Base-by-base conservation (phyloP, 2,888 invertebrate species). In the Syrista parreyssii region DNA sequence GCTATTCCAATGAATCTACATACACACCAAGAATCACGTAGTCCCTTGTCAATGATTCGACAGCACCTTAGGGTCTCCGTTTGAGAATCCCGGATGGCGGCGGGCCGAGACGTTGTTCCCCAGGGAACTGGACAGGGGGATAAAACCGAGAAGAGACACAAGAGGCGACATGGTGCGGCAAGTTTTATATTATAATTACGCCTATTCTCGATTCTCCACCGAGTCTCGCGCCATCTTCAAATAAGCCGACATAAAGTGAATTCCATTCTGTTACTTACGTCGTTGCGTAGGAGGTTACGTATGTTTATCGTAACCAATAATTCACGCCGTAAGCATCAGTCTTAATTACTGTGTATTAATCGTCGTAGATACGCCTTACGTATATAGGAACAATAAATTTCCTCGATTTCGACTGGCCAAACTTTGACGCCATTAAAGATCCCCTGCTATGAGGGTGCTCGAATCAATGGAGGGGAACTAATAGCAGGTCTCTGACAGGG, bases 151-250 rank as follows among this genome's bases (percentile, higher is more conserved):
- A 82, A 84, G 83, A 85, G 85, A 87, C 83, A 86, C 82, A 79
- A 82, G 83, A 82, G 85, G 84, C 85, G 84, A 87, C 85, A 85
- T 85, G 86, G 83, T 79, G 86, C 88, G 86, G 83, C 87, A 79
- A 87, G 86, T 88, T 89, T 89, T 86, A 88, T 89, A 89, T 89
- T 89, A 89, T 89, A 89, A 89, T 89, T 89, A 88, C 86, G 85
- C 83, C 86, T 86, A 88, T 86, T 84, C 85, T 78, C 85, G 84
- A 82, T 84, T 84, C 81, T 74, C 74, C 75, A 74, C 77, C 77
- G 77, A 79, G 79, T 81, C 80, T 76, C 74, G 72, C 40, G 30
- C 76, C 71, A 33, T 68, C 76, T 75, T 78, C 79, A 75, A 76
- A 78, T 80, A 75, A 73, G 78, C 71, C 69, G 74, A 73, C 55